A percentile compares a stretch with the other conserved stretches of the same genome.
phyloP scores from a whole-genome alignment of 2,888 invertebrate species.

The Leistus spinibarbis region DNA sequence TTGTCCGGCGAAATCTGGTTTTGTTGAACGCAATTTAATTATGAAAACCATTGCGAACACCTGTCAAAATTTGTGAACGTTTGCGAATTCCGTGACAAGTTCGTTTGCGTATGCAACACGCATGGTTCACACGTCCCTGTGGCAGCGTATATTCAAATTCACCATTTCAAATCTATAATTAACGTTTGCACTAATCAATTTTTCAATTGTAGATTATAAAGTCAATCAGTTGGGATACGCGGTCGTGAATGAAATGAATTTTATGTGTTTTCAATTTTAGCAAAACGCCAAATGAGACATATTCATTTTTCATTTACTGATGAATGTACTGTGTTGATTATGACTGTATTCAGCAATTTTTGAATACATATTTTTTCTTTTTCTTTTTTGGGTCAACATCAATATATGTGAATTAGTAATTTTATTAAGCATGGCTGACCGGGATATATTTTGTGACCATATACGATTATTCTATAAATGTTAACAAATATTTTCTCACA shows the following conservation, averaged over 20 bases:
- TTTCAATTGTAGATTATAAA: slow-evolving; percentile 3
- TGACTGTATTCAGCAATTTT: too few species aligned
- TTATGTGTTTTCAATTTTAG: too few species aligned
- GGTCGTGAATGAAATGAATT: neutral
- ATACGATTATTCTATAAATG: too few species aligned
- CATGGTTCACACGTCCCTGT: neutral
- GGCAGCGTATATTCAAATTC: neutral
- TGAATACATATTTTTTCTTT: too few species aligned
- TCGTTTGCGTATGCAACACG: slow-evolving; percentile 4
- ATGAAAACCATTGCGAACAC: neutral
- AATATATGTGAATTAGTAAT: too few species aligned
- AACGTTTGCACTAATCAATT: neutral
- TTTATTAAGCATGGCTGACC: too few species aligned
- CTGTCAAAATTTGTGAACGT: neutral
- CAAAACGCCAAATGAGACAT: too few species aligned
- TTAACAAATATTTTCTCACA: too few species aligned
- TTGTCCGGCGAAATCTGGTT: neutral
- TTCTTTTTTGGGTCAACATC: too few species aligned
- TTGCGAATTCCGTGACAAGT: neutral
- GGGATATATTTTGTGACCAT: too few species aligned
- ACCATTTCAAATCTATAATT: neutral
- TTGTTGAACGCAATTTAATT: neutral
- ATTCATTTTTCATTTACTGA: too few species aligned
- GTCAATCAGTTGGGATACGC: neutral
- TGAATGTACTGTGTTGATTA: too few species aligned